A percentile compares a stretch with the other conserved stretches of the same genome.
phyloP scores from a whole-genome alignment of 2,797 vertebrate genomes.

The Martes flavigula region DNA sequence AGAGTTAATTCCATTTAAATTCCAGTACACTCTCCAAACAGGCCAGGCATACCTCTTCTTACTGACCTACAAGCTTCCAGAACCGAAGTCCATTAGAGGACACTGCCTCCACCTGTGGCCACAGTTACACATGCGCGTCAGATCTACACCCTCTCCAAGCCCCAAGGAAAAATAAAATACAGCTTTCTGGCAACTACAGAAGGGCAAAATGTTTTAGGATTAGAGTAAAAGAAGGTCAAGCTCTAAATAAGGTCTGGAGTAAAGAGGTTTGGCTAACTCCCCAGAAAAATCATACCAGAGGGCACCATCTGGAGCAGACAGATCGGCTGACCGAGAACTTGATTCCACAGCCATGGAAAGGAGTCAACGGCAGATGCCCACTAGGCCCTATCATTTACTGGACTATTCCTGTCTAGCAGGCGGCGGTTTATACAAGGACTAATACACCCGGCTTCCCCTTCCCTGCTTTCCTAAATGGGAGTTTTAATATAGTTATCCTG shows the following conservation, averaged over 20 bases:
- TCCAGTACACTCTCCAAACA: neutral
- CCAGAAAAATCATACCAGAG: neutral
- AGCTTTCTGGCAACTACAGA: neutral
- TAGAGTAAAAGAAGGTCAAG: slow-evolving; percentile 45
- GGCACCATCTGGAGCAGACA: slow-evolving; percentile 45
- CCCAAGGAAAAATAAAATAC: neutral
- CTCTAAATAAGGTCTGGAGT: slow-evolving; percentile 35
- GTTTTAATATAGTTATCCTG: neutral
- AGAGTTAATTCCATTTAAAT: neutral
- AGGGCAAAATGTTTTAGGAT: slow-evolving; percentile 39
- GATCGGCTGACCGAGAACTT: neutral
- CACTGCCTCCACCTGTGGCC: no score
- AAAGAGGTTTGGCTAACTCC: neutral
- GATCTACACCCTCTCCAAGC: neutral
- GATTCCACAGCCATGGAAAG: neutral
- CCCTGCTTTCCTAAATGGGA: neutral
- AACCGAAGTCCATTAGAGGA: neutral
- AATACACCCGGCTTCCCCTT: neutral
- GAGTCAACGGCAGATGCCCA: neutral
- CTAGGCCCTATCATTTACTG: neutral
- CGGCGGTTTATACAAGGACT: neutral
- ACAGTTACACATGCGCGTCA: neutral
- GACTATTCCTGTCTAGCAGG: neutral
- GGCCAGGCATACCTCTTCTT: neutral
- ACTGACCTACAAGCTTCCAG: neutral